Evolutionary conservation across 2,113 vertebrate genomes (phyloP), one percentile per base, ranked within the genome.

Genomic region (Cercocebus atys): DNA sequence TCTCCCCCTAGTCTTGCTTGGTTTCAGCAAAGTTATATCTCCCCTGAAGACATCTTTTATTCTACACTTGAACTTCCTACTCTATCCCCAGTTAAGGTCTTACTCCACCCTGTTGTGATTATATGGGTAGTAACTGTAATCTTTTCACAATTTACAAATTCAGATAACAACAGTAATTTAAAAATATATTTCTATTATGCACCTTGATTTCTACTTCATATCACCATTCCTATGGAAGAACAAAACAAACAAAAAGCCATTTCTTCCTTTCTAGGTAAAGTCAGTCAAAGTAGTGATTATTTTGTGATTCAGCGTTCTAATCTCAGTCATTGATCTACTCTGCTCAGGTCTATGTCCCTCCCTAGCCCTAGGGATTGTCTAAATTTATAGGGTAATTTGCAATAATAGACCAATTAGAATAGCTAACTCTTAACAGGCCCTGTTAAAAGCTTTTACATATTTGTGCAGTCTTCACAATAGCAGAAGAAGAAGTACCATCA

Each of bases 391-490:
- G 32, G 20, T 18, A 70, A 70, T 96, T 96, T 68, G 6, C 11
- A 73, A 16, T 90, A 89, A 92, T 68, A 75, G 27, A 16, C 55
- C 78, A 96, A 88, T 93, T 88, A 93, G 57, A 87, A 78, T 20
- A 95, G 66, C 55, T 90, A 90, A 84, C 57, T 68, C 52, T 87
- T 92, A 92, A 92, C 18, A 90, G 57, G 8, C 17, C 30, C 45
- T 84, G 20, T 78, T 78, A 92, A 84, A 85, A 66, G 40, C 30
- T 73, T 81, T 92, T 76, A n/a, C 35, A 10, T 91, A 72, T 91
- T 82, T 95, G 40, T 93, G 86, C 23, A 79, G 64, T 45, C 38
- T 47, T 94, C 5, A 32, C 25, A 84, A 47, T 75, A 76, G 50
- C 20, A 38, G 16, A 57, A 3, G 25, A 94, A 45, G 20, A 43